Percentiles rank a stretch among this genome's conserved stretches.
Evolutionary conservation across 2,888 invertebrate species (phyloP).

Genomic region (Aphrophora alni): DNA sequence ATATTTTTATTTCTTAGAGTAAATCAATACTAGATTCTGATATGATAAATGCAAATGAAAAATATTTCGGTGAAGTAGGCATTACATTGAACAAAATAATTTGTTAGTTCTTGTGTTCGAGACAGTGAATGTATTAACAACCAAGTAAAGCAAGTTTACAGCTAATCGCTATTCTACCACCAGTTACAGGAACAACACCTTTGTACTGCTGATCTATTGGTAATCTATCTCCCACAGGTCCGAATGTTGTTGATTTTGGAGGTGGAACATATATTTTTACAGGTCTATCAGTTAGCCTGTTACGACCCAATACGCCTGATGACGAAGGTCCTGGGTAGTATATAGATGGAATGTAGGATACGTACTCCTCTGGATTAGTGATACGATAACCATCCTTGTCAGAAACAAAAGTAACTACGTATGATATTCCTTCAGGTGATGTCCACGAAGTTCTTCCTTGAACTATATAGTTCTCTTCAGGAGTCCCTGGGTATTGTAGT

Average conservation of each 20-base stretch:
- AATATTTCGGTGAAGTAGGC: no score
- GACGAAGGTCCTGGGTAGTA: no score
- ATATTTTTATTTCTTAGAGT: no score
- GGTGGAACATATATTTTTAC: background rate
- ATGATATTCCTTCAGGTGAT: background rate
- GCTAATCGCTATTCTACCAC: background rate
- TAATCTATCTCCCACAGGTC: background rate
- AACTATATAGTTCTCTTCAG: background rate
- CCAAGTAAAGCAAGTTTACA: background rate
- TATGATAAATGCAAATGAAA: no score
- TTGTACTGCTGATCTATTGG: background rate
- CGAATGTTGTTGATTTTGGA: background rate
- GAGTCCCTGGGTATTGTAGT: background rate
- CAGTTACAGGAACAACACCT: background rate
- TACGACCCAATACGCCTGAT: no score
- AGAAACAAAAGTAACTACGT: background rate
- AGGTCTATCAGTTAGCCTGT: background rate
- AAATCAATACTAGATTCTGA: no score
- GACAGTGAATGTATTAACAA: background rate
- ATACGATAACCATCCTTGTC: background rate
- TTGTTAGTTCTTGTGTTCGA: no score
- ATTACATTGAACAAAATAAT: no score
- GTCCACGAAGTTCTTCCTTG: background rate
- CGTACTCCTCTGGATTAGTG: background rate
- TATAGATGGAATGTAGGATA: background rate